A percentile compares a stretch with the other conserved stretches of the same genome.
These are phyloP conservation scores for Lanius ludovicianus DNA, from an alignment of 2,113 vertebrate species.

Conservation along the genomic window DNA sequence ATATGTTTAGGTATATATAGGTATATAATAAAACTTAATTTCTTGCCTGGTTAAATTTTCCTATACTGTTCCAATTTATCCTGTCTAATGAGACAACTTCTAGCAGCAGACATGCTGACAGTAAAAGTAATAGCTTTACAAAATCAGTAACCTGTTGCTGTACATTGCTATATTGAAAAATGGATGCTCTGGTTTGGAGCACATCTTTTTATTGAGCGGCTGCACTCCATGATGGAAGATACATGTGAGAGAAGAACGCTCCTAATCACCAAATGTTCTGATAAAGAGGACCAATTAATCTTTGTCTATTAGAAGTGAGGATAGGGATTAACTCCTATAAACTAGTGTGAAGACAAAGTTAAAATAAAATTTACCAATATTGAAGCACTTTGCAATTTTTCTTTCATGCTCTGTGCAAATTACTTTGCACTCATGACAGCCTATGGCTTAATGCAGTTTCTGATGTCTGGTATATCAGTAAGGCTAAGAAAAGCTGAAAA, in stretches of 20 bases:
- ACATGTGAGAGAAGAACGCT: conserved; percentile 69
- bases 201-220: conserved; percentile 75
- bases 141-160: conserved; percentile 72
- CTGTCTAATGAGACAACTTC: conserved; percentile 75
- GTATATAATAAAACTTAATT: background rate
- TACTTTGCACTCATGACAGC: background rate
- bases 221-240: conserved; percentile 71
- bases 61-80: conserved; percentile 70
- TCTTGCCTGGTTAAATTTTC: conserved; percentile 38
- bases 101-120: conserved; percentile 70
- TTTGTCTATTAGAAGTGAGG: conserved; percentile 68
- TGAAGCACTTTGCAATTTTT: conserved; percentile 45
- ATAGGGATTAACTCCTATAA: conserved; percentile 68
- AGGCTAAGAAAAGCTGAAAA: conserved; percentile 44
- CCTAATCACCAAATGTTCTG: conserved; percentile 71
- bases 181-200: conserved; percentile 56
- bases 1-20: background rate
- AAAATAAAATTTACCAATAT: conserved; percentile 67
- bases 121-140: conserved; percentile 81
- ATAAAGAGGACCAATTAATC: conserved; percentile 79
- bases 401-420: conserved; percentile 32
- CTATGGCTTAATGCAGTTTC: conserved; percentile 45
- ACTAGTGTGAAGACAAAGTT: conserved; percentile 66
- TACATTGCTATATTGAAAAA: conserved; percentile 74
- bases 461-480: background rate